Percentiles rank a stretch among this genome's conserved stretches.
phyloP scores from a whole-genome alignment of 2,113 vertebrate species.

The Sarotherodon lohbergeri region DNA sequence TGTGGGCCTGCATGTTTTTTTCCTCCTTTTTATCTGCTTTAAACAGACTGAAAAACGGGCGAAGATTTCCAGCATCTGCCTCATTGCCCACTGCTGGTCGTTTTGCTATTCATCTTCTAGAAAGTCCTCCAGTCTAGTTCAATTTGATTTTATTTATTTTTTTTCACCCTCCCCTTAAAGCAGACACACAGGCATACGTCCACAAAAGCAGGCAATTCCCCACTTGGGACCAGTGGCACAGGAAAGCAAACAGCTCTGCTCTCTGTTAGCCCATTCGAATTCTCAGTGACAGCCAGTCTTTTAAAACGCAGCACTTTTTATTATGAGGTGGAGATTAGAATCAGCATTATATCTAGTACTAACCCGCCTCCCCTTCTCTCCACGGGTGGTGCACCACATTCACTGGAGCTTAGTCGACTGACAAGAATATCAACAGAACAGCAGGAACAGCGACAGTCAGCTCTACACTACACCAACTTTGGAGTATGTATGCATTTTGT shows the following conservation, averaged over 20 bases:
- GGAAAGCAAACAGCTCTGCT: constrained; percentile 42
- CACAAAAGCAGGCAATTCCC: not conserved
- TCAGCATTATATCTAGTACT: constrained; percentile 44
- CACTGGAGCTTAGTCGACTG: constrained; percentile 22
- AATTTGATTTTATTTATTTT: not conserved
- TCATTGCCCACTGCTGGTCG: not conserved
- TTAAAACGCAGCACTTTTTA: constrained; percentile 43
- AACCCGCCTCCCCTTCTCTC: constrained; percentile 8
- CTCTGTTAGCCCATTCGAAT: constrained; percentile 28
- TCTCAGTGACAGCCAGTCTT: constrained; percentile 27
- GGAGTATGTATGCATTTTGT: constrained; percentile 5
- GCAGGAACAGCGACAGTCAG: not conserved
- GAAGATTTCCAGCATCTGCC: constrained; percentile 18
- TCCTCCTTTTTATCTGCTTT: constrained; percentile 9
- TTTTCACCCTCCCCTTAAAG: constrained; percentile 1
- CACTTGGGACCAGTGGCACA: constrained; percentile 7
- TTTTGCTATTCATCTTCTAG: not conserved
- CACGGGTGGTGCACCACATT: constrained; percentile 15
- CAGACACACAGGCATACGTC: not conserved
- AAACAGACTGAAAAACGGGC: constrained; percentile 6
- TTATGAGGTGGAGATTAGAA: constrained; percentile 46
- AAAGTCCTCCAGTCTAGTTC: not conserved
- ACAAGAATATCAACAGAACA: constrained; percentile 46
- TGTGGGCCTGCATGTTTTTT: constrained; percentile 13
- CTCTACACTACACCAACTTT: not conserved